phyloP scores from a whole-genome alignment of 2,797 vertebrate genomes.

The Linurgus olivaceus region DNA sequence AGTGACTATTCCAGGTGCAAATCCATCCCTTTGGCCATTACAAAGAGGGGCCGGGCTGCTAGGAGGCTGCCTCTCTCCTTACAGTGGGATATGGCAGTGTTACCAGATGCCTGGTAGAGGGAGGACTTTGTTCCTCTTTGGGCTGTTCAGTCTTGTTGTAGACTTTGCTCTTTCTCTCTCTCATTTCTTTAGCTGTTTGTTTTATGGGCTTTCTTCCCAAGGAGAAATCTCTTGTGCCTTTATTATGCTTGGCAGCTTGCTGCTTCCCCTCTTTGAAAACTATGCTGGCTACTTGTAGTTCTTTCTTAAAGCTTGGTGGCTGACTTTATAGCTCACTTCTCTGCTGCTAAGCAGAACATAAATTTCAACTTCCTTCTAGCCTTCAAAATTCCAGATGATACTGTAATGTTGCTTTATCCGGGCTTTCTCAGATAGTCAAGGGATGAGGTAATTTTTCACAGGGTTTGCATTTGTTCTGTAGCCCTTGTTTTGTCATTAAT shows the following conservation, averaged over 20 bases:
- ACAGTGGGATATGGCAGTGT: neutral
- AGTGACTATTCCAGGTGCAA: neutral
- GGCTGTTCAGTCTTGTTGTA: neutral
- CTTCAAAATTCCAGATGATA: neutral
- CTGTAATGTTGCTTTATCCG: neutral
- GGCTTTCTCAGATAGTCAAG: neutral
- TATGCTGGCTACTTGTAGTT: rapidly evolving
- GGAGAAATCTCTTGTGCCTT: neutral
- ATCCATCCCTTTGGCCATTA: neutral
- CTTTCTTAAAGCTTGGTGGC: neutral
- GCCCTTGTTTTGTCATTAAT: neutral
- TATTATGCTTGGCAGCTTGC: neutral
- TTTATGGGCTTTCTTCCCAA: neutral
- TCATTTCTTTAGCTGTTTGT: neutral
- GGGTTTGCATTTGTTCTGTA: neutral
- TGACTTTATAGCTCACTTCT: neutral
- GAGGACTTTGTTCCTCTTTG: neutral
- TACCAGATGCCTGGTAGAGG: neutral
- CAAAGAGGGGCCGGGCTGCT: neutral
- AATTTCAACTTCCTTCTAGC: neutral
- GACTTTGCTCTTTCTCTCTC: neutral
- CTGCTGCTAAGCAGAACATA: neutral
- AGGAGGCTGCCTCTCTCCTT: neutral
- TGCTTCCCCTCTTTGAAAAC: neutral
- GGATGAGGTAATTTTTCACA: neutral